Evolutionary conservation across 2,888 invertebrate genomes (phyloP).

Genomic region (Podabrus alpinus): DNA sequence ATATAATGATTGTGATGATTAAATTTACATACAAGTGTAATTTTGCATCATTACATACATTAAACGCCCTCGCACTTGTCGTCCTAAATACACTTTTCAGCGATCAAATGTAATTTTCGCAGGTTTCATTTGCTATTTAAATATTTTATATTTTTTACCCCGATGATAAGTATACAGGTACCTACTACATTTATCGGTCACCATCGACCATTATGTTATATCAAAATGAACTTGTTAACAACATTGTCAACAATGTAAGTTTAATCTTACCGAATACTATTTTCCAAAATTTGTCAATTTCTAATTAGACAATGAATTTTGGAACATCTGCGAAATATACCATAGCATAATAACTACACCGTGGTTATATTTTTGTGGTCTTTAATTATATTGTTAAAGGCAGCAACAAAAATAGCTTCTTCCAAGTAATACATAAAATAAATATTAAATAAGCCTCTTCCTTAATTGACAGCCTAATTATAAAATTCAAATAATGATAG

Average conservation of each 20-base stretch:
- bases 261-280: neutral
- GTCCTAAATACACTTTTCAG: neutral
- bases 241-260: neutral
- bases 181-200: neutral
- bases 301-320: no score
- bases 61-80: conserved; percentile 28
- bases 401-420: neutral
- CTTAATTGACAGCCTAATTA: neutral
- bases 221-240: neutral
- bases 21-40: conserved; percentile 39
- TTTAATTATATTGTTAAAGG: neutral
- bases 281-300: neutral
- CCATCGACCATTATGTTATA: neutral
- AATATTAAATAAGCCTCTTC: neutral
- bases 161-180: no score
- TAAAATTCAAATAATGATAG: neutral
- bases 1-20: conserved; percentile 36
- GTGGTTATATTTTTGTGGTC: neutral
- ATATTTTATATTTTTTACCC: neutral
- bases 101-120: neutral
- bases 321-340: neutral
- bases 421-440: neutral
- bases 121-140: neutral
- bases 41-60: conserved; percentile 38
- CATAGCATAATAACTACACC: neutral